A percentile compares a stretch with the other conserved stretches of the same genome.
Conservation (phyloP, 37 sponge, comb jelly and placozoan species). For the Cladorhizidae sp. region DNA sequence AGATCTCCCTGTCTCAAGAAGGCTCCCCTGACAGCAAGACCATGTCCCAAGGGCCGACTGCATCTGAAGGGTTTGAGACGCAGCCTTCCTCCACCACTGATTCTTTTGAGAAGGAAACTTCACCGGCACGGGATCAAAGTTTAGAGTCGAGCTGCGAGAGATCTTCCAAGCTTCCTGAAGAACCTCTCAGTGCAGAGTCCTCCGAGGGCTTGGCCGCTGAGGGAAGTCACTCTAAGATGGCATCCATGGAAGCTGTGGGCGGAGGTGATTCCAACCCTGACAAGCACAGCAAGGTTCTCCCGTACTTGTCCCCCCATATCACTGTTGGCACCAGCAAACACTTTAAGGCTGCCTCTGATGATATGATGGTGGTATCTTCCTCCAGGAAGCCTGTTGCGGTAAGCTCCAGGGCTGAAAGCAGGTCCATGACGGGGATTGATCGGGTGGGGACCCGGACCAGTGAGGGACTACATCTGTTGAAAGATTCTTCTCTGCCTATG, state of each 20-base stretch:
- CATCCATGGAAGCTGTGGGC: neutral
- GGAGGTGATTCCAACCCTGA: neutral
- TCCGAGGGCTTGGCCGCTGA: neutral
- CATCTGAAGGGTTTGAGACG: neutral
- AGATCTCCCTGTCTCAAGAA: neutral
- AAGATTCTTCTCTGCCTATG: too few relatives aligned
- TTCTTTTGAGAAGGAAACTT: neutral
- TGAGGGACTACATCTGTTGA: too few relatives aligned
- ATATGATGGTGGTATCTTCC: neutral
- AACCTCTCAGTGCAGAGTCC: neutral
- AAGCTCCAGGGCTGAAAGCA: neutral
- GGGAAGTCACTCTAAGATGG: neutral
- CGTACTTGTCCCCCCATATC: too few relatives aligned
- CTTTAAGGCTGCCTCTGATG: slow-evolving; percentile 11
- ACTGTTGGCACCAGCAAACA: neutral
- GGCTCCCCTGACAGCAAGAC: neutral
- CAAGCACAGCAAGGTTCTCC: too few relatives aligned
- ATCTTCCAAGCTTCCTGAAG: neutral
- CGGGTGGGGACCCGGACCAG: neutral
- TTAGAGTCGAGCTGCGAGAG: neutral
- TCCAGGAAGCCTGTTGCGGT: neutral
- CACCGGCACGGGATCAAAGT: neutral
- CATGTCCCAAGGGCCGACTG: neutral
- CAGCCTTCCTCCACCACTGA: neutral
- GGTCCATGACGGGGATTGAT: neutral